Conservation (phyloP, 1,140 invertebrate genomes). For the Polypedilum pembai region DNA sequence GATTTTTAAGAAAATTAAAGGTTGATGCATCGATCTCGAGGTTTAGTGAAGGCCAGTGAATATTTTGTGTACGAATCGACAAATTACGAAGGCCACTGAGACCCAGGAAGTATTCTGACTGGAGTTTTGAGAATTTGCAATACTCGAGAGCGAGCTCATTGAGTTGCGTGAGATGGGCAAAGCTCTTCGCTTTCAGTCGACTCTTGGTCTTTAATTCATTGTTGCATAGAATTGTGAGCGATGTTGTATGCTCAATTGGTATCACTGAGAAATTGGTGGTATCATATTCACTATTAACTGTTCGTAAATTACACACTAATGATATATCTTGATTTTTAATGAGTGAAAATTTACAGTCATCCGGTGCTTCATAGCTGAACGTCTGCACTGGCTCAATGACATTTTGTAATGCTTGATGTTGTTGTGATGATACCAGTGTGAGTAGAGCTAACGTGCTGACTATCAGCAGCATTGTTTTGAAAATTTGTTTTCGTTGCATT, state of each 20-base stretch:
- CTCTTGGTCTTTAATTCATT: conserved; percentile 63
- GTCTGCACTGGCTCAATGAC: neutral
- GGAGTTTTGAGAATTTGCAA: conserved; percentile 75
- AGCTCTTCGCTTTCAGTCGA: conserved; percentile 65
- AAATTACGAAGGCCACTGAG: conserved; percentile 69
- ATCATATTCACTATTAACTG: conserved; percentile 73
- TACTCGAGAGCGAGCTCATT: conserved; percentile 70
- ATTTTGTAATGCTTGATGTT: conserved; percentile 20
- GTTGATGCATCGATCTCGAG: conserved; percentile 67
- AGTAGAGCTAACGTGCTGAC: neutral
- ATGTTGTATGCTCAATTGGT: conserved; percentile 72
- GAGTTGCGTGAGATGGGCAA: conserved; percentile 68
- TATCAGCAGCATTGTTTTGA: neutral
- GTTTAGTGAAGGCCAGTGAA: conserved; percentile 65
- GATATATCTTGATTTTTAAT: conserved; percentile 56
- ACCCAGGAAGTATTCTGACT: conserved; percentile 62
- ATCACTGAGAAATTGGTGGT: conserved; percentile 83
- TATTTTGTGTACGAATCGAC: conserved; percentile 71
- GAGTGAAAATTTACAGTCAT: conserved; percentile 55
- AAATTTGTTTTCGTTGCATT: conserved; percentile 23
- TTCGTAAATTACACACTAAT: conserved; percentile 68
- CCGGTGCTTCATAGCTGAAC: conserved; percentile 62
- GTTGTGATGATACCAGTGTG: neutral
- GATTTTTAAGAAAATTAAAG: conserved; percentile 59
- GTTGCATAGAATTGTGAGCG: conserved; percentile 69